A percentile compares a stretch with the other conserved stretches of the same genome.
phyloP scores from a whole-genome alignment of 2,888 invertebrate species.

The Tenodera sinensis region DNA sequence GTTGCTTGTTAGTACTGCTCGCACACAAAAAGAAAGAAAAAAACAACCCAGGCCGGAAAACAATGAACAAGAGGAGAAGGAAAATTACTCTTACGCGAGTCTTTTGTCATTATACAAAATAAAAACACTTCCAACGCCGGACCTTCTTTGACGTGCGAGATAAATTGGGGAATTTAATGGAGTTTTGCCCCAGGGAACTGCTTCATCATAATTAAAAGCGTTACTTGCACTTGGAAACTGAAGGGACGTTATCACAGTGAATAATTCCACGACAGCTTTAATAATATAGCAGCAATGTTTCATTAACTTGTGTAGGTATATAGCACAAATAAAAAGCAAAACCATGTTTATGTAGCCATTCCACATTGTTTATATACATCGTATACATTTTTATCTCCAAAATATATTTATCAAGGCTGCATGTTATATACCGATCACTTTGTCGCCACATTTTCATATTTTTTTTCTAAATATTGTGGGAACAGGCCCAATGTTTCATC shows the following conservation, averaged over 20 bases:
- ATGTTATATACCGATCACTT: too few relatives aligned
- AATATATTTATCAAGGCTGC: too few relatives aligned
- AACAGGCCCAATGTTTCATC: too few relatives aligned
- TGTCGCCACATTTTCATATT: too few relatives aligned
- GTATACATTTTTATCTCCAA: too few relatives aligned
- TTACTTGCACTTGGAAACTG: not conserved
- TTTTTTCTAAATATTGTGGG: too few relatives aligned
- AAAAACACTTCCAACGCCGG: not conserved
- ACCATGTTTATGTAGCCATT: too few relatives aligned
- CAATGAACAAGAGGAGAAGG: not conserved
- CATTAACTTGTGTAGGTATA: not conserved
- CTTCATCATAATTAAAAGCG: not conserved
- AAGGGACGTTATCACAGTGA: not conserved
- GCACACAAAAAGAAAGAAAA: not conserved
- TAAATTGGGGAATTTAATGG: not conserved
- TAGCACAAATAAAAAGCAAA: too few relatives aligned
- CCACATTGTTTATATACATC: too few relatives aligned
- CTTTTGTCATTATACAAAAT: not conserved
- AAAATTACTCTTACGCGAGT: not conserved
- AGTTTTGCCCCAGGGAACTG: not conserved
- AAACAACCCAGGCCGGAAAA: not conserved
- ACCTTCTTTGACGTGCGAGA: not conserved
- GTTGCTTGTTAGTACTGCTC: too few relatives aligned
- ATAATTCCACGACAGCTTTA: not conserved
- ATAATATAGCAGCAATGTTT: not conserved